Conservation (phyloP, 37 sponge, comb jelly and placozoan genomes). For the Agelas oroides region DNA sequence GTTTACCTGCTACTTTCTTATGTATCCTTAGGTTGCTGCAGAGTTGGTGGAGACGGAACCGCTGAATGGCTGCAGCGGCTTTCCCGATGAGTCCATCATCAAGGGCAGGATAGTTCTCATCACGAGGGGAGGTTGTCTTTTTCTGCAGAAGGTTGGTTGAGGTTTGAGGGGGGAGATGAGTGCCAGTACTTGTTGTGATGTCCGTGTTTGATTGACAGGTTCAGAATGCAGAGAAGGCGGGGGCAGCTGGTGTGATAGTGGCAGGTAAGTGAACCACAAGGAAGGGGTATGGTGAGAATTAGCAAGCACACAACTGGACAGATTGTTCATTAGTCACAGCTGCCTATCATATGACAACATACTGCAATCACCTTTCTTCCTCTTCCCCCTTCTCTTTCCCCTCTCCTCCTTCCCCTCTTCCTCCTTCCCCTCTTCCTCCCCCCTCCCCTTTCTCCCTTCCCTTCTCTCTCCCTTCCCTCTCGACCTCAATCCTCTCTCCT, state of each 20-base stretch:
- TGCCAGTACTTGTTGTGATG: too few species aligned
- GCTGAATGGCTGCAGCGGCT: slow-evolving; percentile 34
- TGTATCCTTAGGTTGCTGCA: neutral
- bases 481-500: neutral
- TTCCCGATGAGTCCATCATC: slow-evolving; percentile 11
- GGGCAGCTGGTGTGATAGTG: slow-evolving; percentile 62
- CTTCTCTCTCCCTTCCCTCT: neutral
- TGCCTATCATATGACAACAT: neutral
- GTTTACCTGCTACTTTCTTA: neutral
- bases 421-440: neutral
- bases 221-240: slow-evolving; percentile 62
- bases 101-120: slow-evolving; percentile 69
- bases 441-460: too few species aligned
- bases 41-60: slow-evolving; percentile 23
- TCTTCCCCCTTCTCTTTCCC: too few species aligned
- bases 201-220: slow-evolving; percentile 41
- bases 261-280: slow-evolving; percentile 21
- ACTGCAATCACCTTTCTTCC: neutral
- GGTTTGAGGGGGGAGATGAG: neutral
- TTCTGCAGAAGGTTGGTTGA: slow-evolving; percentile 87
- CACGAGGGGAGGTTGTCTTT: slow-evolving; percentile 87
- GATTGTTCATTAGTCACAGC: too few species aligned
- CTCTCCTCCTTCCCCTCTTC: too few species aligned
- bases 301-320: too few species aligned
- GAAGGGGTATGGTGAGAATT: too few species aligned